phyloP scores from a whole-genome alignment of 2,113 vertebrate species.

The Urocitellus parryii region DNA sequence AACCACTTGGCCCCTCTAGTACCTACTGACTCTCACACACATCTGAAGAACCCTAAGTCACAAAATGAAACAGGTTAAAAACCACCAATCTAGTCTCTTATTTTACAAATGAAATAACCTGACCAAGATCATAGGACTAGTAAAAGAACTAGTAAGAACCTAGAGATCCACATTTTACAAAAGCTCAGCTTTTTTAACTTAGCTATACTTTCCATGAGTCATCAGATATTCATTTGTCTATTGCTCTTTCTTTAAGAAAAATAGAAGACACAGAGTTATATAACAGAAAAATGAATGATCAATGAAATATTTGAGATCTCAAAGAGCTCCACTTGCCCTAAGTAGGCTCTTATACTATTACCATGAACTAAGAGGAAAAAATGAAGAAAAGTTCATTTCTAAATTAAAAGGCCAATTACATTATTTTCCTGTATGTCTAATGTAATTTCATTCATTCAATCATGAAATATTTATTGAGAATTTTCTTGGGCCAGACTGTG shows the following conservation, averaged over 20 bases:
- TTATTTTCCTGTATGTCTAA: neutral
- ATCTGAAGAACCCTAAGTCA: neutral
- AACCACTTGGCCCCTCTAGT: neutral
- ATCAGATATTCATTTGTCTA: slow-evolving; percentile 39
- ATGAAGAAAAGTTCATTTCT: slow-evolving; percentile 19
- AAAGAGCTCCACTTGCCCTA: slow-evolving; percentile 29
- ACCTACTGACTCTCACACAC: neutral
- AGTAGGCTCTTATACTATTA: slow-evolving; percentile 29
- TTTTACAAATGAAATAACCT: slow-evolving; percentile 45
- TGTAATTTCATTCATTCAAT: slow-evolving; percentile 31
- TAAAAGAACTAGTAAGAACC: neutral
- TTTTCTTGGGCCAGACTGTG: neutral
- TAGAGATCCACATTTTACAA: neutral
- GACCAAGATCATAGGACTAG: neutral
- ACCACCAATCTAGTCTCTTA: slow-evolving; percentile 23
- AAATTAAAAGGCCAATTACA: slow-evolving; percentile 48
- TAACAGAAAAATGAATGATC: slow-evolving; percentile 51
- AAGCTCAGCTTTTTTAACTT: slow-evolving; percentile 47
- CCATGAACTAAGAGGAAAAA: neutral
- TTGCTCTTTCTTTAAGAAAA: slow-evolving; percentile 61
- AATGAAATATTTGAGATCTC: slow-evolving; percentile 10
- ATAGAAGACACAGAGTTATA: slow-evolving; percentile 22
- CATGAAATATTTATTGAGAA: slow-evolving; percentile 50
- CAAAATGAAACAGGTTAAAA: slow-evolving; percentile 38
- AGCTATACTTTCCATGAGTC: neutral